Evolutionary conservation across 2,113 vertebrate genomes (phyloP).

Genomic region (Psammodynastes pulverulentus): DNA sequence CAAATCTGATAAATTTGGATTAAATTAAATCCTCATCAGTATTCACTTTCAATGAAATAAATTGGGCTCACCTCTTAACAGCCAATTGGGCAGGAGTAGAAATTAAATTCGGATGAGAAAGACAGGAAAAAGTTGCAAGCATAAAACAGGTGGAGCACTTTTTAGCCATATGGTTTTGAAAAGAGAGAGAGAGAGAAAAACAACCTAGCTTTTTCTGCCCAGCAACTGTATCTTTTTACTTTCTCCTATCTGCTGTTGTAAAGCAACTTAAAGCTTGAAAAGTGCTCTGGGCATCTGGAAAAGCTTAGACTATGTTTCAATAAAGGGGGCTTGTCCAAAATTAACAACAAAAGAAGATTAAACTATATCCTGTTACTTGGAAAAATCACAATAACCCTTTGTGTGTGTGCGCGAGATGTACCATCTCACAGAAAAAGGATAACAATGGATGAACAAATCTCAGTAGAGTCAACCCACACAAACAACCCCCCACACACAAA

Average conservation of each 20-base stretch:
- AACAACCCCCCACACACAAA: too few relatives aligned
- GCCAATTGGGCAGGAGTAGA: background rate
- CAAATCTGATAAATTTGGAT: background rate
- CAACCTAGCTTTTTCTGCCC: background rate
- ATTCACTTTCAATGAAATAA: background rate
- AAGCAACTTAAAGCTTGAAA: background rate
- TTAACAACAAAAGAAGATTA: background rate
- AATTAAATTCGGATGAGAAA: background rate
- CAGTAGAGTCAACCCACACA: slow-evolving; percentile 11
- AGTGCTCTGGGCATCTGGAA: background rate
- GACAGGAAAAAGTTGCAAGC: background rate
- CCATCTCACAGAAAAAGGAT: background rate
- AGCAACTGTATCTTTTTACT: background rate
- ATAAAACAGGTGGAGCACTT: background rate
- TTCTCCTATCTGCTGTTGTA: background rate
- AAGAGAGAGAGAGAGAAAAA: background rate
- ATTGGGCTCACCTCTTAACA: background rate
- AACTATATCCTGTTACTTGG: background rate
- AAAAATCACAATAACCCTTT: background rate
- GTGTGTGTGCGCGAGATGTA: background rate
- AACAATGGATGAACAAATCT: slow-evolving; percentile 26
- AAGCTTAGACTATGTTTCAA: background rate
- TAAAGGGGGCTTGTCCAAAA: background rate
- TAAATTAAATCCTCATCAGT: background rate
- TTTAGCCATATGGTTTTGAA: background rate